Evolutionary conservation across 1,140 invertebrate species (phyloP).

Genomic region (Scaptomyza graminum): DNA sequence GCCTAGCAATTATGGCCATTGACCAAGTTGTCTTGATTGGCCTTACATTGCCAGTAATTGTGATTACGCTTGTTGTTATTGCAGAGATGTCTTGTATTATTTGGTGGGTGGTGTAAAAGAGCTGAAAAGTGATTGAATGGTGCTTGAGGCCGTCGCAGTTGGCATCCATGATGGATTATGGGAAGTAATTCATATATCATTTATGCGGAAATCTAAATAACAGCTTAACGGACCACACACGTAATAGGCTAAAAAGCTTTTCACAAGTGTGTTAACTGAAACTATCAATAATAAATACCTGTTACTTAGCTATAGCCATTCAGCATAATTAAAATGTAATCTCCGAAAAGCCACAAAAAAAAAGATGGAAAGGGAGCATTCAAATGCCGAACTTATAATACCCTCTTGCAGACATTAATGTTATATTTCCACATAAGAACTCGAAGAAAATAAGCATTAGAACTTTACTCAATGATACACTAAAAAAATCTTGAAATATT

Average conservation of each 20-base stretch:
- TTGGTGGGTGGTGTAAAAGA: slow-evolving; percentile 69
- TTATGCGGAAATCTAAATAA: slow-evolving; percentile 41
- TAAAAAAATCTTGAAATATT: no score
- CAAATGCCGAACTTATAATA: not conserved
- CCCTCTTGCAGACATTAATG: not conserved
- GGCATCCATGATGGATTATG: slow-evolving; percentile 73
- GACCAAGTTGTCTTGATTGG: slow-evolving; percentile 78
- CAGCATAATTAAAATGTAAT: slow-evolving; percentile 76
- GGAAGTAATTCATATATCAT: slow-evolving; percentile 49
- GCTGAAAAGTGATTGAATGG: slow-evolving; percentile 72
- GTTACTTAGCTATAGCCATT: slow-evolving; percentile 37
- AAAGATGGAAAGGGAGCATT: slow-evolving; percentile 16
- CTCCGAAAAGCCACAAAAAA: slow-evolving; percentile 26
- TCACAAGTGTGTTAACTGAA: slow-evolving; percentile 63
- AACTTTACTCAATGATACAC: not conserved
- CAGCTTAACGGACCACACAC: slow-evolving; percentile 60
- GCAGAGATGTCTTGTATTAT: slow-evolving; percentile 55
- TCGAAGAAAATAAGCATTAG: not conserved
- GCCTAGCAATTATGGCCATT: slow-evolving; percentile 68
- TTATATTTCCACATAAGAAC: not conserved
- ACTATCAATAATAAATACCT: slow-evolving; percentile 45
- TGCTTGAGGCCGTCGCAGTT: slow-evolving; percentile 56
- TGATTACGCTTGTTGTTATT: slow-evolving; percentile 38
- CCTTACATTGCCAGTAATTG: slow-evolving; percentile 60
- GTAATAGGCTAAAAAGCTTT: slow-evolving; percentile 37